Percentiles rank a stretch among this genome's conserved stretches.
These are phyloP conservation scores for Amyelois transitella DNA, from an alignment of 1,140 invertebrate species.

Conservation along the genomic window DNA sequence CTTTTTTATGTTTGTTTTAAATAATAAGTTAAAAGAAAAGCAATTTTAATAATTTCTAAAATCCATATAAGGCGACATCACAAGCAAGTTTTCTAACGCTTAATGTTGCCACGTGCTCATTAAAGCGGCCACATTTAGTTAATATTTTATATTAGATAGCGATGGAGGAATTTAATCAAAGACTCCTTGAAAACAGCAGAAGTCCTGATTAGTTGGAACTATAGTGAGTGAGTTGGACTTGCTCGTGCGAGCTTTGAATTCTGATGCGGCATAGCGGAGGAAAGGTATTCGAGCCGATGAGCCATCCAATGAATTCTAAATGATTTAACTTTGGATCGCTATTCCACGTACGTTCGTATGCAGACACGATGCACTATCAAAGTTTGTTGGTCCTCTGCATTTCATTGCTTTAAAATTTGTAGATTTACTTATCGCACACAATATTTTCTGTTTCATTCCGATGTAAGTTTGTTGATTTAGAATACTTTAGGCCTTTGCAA, in stretches of 20 bases:
- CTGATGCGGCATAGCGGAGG: slow-evolving; percentile 2
- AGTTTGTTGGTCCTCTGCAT: background rate
- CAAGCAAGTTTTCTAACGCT: no score
- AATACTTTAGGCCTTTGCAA: no score
- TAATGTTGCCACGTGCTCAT: no score
- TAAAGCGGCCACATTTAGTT: no score
- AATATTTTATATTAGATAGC: slow-evolving; percentile 15
- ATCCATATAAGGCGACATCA: no score
- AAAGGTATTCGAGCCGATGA: background rate
- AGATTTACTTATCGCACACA: no score
- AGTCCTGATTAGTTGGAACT: slow-evolving; percentile 22
- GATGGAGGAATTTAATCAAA: slow-evolving; percentile 13
- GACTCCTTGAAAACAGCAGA: slow-evolving; percentile 4
- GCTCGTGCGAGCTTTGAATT: slow-evolving; percentile 16
- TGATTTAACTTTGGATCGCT: background rate
- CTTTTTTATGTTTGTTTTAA: no score
- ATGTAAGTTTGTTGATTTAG: no score
- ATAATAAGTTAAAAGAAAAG: no score
- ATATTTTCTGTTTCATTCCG: no score
- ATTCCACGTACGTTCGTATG: background rate
- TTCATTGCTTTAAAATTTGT: background rate
- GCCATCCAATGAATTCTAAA: background rate
- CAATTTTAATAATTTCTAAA: no score
- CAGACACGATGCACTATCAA: no score
- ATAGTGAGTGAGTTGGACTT: slow-evolving; percentile 10